Evolutionary conservation across 2,888 invertebrate species (phyloP).

Genomic region (Drosophila stalkeri): DNA sequence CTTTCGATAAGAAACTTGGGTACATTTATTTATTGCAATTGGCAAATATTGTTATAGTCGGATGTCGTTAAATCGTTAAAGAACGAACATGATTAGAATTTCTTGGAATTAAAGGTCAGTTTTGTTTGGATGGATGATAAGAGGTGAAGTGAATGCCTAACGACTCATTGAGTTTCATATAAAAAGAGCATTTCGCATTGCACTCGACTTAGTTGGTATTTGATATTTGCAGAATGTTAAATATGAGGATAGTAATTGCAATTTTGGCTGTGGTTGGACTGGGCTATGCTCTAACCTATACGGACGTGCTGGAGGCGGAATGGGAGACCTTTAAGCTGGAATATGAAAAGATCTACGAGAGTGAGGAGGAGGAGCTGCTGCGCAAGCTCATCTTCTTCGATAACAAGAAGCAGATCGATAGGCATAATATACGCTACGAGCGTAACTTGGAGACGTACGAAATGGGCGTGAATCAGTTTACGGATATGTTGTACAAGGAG

Average conservation of each 20-base stretch:
- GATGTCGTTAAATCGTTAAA: not conserved
- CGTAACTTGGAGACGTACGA: slow-evolving; percentile 88
- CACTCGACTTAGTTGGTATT: slow-evolving; percentile 7
- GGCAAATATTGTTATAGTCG: not conserved
- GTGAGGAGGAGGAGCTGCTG: slow-evolving; percentile 91
- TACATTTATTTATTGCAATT: not conserved
- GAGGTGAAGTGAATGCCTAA: not conserved
- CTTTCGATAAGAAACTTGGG: not conserved
- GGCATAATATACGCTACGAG: slow-evolving; percentile 91
- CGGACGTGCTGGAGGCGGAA: slow-evolving; percentile 21
- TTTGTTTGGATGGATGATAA: not conserved
- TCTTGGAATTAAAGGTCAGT: slow-evolving; percentile 7
- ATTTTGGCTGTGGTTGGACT: slow-evolving; percentile 16
- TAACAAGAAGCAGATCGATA: slow-evolving; percentile 92
- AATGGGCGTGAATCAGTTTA: slow-evolving; percentile 92
- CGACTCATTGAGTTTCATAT: slow-evolving; percentile 1
- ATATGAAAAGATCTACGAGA: slow-evolving; percentile 89
- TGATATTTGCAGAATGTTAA: not conserved
- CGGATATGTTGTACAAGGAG: slow-evolving; percentile 91
- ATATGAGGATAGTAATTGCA: slow-evolving; percentile 20
- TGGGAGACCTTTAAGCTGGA: slow-evolving; percentile 84
- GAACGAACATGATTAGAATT: not conserved
- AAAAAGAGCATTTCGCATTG: not conserved
- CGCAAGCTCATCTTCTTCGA: slow-evolving; percentile 95
- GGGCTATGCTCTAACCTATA: slow-evolving; percentile 3